phyloP scores from a whole-genome alignment of 2,888 invertebrate species.

The Scaptomyza tumidula region DNA sequence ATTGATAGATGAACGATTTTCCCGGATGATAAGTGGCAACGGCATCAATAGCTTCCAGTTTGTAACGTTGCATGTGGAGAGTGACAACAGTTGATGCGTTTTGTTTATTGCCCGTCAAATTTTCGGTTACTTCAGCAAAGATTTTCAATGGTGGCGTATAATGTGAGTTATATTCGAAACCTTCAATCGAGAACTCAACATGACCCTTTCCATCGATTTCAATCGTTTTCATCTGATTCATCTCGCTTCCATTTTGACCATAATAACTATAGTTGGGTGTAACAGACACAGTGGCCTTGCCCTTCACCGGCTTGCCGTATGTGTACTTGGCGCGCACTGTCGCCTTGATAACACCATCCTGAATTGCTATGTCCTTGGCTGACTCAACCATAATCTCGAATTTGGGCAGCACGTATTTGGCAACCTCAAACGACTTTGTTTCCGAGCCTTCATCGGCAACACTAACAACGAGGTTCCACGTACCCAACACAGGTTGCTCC shows the following conservation, averaged over 20 bases:
- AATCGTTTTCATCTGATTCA: constrained; percentile 88
- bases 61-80: constrained; percentile 90
- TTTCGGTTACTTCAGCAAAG: constrained; percentile 95
- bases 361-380: constrained; percentile 92
- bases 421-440: constrained; percentile 87
- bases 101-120: constrained; percentile 91
- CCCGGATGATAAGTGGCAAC: constrained; percentile 95
- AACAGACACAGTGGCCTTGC: constrained; percentile 91
- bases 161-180: constrained; percentile 89
- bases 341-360: constrained; percentile 90
- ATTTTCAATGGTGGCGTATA: constrained; percentile 83
- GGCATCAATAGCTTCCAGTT: constrained; percentile 90
- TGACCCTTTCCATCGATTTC: constrained; percentile 88
- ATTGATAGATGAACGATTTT: constrained; percentile 91
- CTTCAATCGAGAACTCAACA: constrained; percentile 89
- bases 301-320: constrained; percentile 94
- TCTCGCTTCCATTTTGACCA: not conserved
- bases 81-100: constrained; percentile 90
- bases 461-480: constrained; percentile 92
- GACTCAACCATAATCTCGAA: constrained; percentile 94
- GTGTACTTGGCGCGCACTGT: constrained; percentile 94
- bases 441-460: constrained; percentile 83
- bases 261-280: constrained; percentile 51
- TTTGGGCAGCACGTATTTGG: constrained; percentile 95
- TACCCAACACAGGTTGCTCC: constrained; percentile 92